These are phyloP conservation scores for Octonoba sinensis DNA, from an alignment of 2,888 invertebrate species.

Conservation along the genomic window DNA sequence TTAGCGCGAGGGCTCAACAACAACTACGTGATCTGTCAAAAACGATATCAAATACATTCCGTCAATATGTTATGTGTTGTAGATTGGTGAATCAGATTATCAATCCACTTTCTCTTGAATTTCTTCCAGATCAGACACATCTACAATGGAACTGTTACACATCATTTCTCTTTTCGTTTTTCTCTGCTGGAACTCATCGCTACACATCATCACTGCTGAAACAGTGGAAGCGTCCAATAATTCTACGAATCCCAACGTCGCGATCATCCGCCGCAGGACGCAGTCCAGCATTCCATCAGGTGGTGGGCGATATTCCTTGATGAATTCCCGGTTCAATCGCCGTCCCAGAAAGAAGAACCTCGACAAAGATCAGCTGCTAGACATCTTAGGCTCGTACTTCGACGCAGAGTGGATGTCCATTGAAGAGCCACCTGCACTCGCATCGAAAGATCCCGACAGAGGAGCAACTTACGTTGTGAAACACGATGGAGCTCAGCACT, in stretches of 20 bases:
- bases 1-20: too few species aligned
- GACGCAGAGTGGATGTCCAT: slow-evolving; percentile 66
- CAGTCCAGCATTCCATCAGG: neutral
- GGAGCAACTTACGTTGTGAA: slow-evolving; percentile 12
- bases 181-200: too few species aligned
- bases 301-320: slow-evolving; percentile 19
- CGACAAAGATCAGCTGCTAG: slow-evolving; percentile 38
- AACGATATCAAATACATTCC: too few species aligned
- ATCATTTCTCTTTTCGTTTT: too few species aligned
- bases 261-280: slow-evolving; percentile 14
- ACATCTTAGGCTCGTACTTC: slow-evolving; percentile 65
- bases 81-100: too few species aligned
- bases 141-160: too few species aligned
- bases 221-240: neutral
- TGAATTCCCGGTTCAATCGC: slow-evolving; percentile 28
- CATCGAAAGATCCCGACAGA: neutral
- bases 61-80: too few species aligned
- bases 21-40: too few species aligned
- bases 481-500: slow-evolving; percentile 18
- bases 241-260: neutral
- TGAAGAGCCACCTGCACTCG: slow-evolving; percentile 29
- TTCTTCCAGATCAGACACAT: too few species aligned
- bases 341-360: slow-evolving; percentile 47
- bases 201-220: neutral
- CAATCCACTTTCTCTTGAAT: too few species aligned